Percentiles rank a stretch among this genome's conserved stretches.
Conservation (phyloP, 64 coral and sea anemone species). For the Platygyra sinensis region DNA sequence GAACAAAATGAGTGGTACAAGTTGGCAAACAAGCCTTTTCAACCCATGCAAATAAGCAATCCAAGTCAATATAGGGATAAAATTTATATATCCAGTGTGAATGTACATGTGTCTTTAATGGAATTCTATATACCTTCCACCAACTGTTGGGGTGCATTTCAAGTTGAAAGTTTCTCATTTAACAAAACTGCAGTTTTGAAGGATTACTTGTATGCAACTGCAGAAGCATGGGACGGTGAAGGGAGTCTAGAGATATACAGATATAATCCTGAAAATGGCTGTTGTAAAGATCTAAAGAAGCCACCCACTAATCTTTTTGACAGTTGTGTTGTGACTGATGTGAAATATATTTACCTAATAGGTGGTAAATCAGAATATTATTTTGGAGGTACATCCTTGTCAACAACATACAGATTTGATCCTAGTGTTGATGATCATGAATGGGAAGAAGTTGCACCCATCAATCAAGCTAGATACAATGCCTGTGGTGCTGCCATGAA, state of each 20-base stretch:
- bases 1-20: neutral
- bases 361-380: neutral
- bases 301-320: neutral
- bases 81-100: neutral
- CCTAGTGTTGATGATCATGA: neutral
- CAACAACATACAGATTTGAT: neutral
- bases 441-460: neutral
- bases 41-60: neutral
- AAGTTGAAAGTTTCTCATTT: neutral
- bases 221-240: neutral
- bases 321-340: neutral
- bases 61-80: neutral
- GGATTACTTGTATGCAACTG: neutral
- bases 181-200: neutral
- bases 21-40: neutral
- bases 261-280: neutral
- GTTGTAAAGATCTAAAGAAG: neutral
- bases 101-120: neutral
- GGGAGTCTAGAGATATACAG: neutral
- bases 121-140: neutral
- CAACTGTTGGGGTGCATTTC: neutral
- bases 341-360: neutral
- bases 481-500: slow-evolving; percentile 3
- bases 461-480: neutral
- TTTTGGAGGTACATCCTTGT: too few relatives aligned